Conservation (phyloP, 30 jellyfish, hydroid and myxozoan genomes). For the Phacellophora camtschatica region DNA sequence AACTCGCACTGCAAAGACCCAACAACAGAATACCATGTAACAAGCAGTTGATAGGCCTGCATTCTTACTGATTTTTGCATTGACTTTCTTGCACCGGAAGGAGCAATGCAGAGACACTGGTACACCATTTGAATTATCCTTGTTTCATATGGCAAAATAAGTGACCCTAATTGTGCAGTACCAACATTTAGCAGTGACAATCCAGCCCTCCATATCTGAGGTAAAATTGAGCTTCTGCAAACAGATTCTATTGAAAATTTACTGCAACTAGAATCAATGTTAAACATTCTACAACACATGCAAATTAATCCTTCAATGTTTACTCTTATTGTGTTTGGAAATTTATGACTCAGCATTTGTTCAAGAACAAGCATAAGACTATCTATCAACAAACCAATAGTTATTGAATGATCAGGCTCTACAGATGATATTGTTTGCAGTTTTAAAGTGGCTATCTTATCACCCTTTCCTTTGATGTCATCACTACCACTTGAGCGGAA, state of each 20-base stretch:
- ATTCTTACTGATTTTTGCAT: background rate
- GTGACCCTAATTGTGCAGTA: conserved; percentile 9
- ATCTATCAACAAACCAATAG: background rate
- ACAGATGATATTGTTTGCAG: background rate
- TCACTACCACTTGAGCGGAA: background rate
- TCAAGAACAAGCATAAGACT: conserved; percentile 11
- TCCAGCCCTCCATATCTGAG: conserved; percentile 7
- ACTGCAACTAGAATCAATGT: background rate
- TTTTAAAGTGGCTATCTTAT: background rate
- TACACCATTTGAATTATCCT: background rate
- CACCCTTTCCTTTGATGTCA: background rate
- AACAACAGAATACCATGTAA: conserved; percentile 15
- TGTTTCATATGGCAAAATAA: conserved; percentile 33
- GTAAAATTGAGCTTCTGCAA: conserved; percentile 4
- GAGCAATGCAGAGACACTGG: background rate
- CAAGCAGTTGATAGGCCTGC: conserved; percentile 24
- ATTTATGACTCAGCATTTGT: conserved; percentile 8
- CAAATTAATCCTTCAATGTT: background rate
- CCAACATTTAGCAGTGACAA: conserved; percentile 21
- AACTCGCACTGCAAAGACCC: background rate
- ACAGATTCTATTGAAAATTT: conserved; percentile 21
- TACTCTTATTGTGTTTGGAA: conserved; percentile 11
- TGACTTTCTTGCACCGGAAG: background rate
- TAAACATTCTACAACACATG: conserved; percentile 2
- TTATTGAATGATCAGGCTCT: conserved; percentile 40